These are phyloP conservation scores for Parazoanthus swiftii DNA, from an alignment of 92 coral and sea anemone genomes.

Conservation along the genomic window DNA sequence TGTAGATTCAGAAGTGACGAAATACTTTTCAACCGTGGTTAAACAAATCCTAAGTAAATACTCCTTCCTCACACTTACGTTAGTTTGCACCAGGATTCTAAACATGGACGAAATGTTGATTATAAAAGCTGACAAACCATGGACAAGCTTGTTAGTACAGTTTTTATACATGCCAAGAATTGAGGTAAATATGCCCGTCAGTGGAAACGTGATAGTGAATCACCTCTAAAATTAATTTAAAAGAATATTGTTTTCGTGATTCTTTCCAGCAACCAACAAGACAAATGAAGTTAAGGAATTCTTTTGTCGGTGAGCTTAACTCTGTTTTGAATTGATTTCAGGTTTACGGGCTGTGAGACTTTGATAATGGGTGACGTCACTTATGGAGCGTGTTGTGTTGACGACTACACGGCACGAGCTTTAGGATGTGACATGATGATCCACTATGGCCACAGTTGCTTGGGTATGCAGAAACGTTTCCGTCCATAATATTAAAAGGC, in stretches of 20 bases:
- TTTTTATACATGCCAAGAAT: no score
- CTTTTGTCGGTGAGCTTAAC: not conserved
- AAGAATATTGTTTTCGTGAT: no score
- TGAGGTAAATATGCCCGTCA: not conserved
- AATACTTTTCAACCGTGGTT: no score
- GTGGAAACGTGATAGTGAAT: not conserved
- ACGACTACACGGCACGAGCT: constrained; percentile 91
- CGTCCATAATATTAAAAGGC: not conserved
- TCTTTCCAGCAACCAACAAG: not conserved
- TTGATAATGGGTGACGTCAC: constrained; percentile 99
- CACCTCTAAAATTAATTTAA: no score
- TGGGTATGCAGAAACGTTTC: constrained; percentile 47
- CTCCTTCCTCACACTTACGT: not conserved
- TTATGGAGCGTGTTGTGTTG: constrained; percentile 98
- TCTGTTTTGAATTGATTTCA: constrained; percentile 13
- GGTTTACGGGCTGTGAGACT: constrained; percentile 91
- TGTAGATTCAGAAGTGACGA: no score
- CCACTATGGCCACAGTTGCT: constrained; percentile 97
- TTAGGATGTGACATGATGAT: constrained; percentile 90
- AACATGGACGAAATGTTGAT: not conserved
- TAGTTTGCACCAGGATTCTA: not conserved
- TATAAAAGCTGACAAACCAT: no score
- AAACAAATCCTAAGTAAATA: not conserved
- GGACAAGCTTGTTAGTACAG: no score
- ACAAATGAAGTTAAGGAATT: not conserved